Evolutionary conservation across 2,113 vertebrate species (phyloP), one percentile per base, ranked within the genome.

Genomic region (Scartelaos histophorus): DNA sequence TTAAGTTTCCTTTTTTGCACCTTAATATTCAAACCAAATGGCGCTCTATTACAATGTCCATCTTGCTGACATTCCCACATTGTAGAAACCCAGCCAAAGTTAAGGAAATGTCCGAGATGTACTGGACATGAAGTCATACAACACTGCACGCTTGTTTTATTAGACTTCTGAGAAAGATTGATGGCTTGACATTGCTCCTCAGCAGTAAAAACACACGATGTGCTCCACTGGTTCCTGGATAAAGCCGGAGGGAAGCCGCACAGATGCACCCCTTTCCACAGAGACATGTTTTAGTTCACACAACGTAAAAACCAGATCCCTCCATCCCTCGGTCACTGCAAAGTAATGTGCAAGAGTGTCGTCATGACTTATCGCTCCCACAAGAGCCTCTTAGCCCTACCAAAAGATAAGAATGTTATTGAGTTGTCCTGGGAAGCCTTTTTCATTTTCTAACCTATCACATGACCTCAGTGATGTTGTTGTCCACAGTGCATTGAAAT

Each of bases 21-120:
- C 73, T 77, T 54, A 13, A 75, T 61, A 82, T 69, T 74, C 61
- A 82, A 84, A 87, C 80, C 79, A 75, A 60, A 83, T 72, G 69
- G 72, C 67, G 56, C 82, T 24, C 64, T 24, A 25, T 29, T 69
- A 51, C 72, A 51, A 68, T 67, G 64, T 16, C 60, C 54, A 25
- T 46, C 49, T 70, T 21, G 1, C 54, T 65, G 38, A 75, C 61
- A 68, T 38, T 54, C 65, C 12, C 22, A 62, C 22, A 53, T 62
- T 74, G 49, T 25, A 74, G 67, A 75, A 53, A 71, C 64, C 67
- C 43, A 46, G 47, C 56, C 35, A 57, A 62, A 72, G 24, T 9
- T 15, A 25, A 34, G 38, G 38, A 74, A 65, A 74, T 62, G 34
- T 82, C 75, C 69, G 17, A 45, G 51, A 76, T 79, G 69, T 76